phyloP scores from a whole-genome alignment of 1,140 invertebrate genomes.

The Drosophila tani region DNA sequence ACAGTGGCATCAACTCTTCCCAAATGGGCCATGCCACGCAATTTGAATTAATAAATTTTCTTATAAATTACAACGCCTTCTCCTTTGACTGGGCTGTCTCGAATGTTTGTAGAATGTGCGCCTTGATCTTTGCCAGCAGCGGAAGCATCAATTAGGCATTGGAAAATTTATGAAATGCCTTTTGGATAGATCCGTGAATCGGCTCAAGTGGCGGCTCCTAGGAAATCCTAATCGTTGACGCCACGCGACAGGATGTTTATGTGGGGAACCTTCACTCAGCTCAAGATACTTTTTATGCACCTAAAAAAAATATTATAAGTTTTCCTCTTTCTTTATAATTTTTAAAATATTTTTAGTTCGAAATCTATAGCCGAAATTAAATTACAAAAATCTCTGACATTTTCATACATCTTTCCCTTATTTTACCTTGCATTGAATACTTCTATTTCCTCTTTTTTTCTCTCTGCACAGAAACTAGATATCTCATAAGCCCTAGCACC shows the following conservation, averaged over 20 bases:
- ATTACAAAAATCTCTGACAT: too few species aligned
- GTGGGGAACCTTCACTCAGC: background rate
- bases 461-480: conserved; percentile 9
- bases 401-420: background rate
- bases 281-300: background rate
- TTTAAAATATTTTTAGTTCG: too few species aligned
- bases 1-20: conserved; percentile 20
- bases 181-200: conserved; percentile 46
- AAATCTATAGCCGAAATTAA: background rate
- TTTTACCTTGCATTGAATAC: background rate
- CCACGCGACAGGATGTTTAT: conserved; percentile 80
- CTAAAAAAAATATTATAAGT: background rate
- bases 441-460: background rate
- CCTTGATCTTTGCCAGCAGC: conserved; percentile 62
- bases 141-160: conserved; percentile 74
- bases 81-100: background rate
- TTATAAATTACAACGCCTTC: conserved; percentile 59
- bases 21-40: conserved; percentile 62
- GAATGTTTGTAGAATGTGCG: conserved; percentile 50
- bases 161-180: conserved; percentile 60
- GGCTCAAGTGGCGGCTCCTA: conserved; percentile 37
- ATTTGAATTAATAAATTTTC: conserved; percentile 76
- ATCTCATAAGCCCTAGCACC: conserved; percentile 21
- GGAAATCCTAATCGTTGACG: conserved; percentile 56
- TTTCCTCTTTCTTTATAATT: too few species aligned